Evolutionary conservation across 2,797 vertebrate genomes (phyloP), one percentile per base, ranked within the genome.

Genomic region (Microctenopoma stevenorrisi): DNA sequence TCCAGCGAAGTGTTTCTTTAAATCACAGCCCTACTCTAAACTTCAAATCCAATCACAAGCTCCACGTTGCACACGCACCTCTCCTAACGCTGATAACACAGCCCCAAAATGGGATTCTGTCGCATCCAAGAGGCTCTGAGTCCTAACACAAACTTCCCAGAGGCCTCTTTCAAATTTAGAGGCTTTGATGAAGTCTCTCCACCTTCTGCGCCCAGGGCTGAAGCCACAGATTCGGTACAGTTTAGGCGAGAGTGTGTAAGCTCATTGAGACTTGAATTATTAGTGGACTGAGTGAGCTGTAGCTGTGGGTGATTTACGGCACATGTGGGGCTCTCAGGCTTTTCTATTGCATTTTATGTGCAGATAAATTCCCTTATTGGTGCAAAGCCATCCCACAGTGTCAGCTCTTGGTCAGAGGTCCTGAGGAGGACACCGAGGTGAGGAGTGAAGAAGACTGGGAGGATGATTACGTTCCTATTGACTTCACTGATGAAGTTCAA

Each of bases 231-330:
- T 79, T 54, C 44, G 26, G 7, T 58, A 7, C 8, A 58, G 1
- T 78, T 74, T 2, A 50, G 44, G 44, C 26, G 56, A 33, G 50
- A 47, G 47, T 54, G 55, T 53, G 42, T 12, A 16, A 47, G 49
- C 61, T 68, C 55, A 49, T 62, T n/a, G 26, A 38, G 42, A 62
- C 50, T 76, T 72, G 38, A 78, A 69, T 78, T 78, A 86, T 71
- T 59, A 69, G 66, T 68, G 11, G 47, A 76, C 59, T 51, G 58
- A 84, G 69, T 5, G 7, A 50, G 53, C 71, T 60, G 72, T 85
- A 49, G 68, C 65, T 68, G 44, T 38, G 50, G 76, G 64, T 74
- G 58, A 79, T 76, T 73, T 66, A 72, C 33, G 60, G 48, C 44
- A 40, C 48, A 16, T 40, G 50, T 7, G 51, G 63, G 28, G 55